Evolutionary conservation across 2,888 invertebrate species (phyloP).

Genomic region (Nomada fabriciana): DNA sequence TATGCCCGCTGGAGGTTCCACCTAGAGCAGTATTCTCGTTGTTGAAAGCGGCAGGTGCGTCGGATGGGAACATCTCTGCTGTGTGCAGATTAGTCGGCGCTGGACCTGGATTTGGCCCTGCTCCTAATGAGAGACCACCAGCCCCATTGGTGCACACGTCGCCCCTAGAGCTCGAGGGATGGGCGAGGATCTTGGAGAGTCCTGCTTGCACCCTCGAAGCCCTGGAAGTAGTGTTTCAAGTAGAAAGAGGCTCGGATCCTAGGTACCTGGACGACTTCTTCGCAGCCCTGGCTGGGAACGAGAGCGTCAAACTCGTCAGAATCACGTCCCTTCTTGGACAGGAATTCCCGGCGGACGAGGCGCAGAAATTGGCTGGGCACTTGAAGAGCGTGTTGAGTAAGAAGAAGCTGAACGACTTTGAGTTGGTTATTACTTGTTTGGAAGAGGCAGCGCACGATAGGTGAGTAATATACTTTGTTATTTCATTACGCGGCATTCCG

Average conservation of each 20-base stretch:
- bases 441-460: constrained; percentile 85
- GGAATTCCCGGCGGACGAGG: constrained; percentile 85
- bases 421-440: constrained; percentile 85
- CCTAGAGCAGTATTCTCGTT: constrained; percentile 85
- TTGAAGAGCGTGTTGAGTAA: constrained; percentile 85
- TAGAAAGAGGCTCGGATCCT: constrained; percentile 84
- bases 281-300: constrained; percentile 85
- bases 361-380: constrained; percentile 84
- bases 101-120: constrained; percentile 83
- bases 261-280: constrained; percentile 85
- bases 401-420: constrained; percentile 85
- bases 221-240: constrained; percentile 85
- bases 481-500: too few relatives aligned
- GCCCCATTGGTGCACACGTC: constrained; percentile 84
- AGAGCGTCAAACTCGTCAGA: constrained; percentile 85
- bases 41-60: constrained; percentile 85
- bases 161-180: constrained; percentile 85
- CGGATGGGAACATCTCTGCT: constrained; percentile 85
- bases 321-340: constrained; percentile 85
- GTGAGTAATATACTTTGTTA: constrained; percentile 67
- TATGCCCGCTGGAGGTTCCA: constrained; percentile 85
- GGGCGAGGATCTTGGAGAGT: constrained; percentile 85
- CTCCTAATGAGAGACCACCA: constrained; percentile 80
- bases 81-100: constrained; percentile 85
- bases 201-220: constrained; percentile 85